These are phyloP conservation scores for Oxycera nigricornis DNA, from an alignment of 2,888 invertebrate species.

Conservation along the genomic window DNA sequence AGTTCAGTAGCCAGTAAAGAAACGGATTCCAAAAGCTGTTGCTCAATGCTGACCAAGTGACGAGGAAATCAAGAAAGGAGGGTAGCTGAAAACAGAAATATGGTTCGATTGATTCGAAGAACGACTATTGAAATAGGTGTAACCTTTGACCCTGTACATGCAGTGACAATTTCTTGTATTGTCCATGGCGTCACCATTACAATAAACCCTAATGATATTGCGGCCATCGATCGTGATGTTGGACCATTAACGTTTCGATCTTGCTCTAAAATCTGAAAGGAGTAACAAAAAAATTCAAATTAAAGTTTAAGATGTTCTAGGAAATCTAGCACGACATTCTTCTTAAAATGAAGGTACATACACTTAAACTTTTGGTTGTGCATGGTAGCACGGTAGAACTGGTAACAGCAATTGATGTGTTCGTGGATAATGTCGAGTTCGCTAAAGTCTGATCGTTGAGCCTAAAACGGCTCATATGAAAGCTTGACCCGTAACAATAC, in stretches of 20 bases:
- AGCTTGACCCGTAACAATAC: slow-evolving; percentile 91
- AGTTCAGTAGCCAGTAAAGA: slow-evolving; percentile 86
- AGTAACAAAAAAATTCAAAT: background rate
- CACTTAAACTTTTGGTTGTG: slow-evolving; percentile 41
- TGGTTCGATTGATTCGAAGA: background rate
- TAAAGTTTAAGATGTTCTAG: background rate
- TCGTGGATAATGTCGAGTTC: slow-evolving; percentile 59
- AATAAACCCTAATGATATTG: slow-evolving; percentile 89
- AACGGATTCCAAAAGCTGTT: slow-evolving; percentile 93
- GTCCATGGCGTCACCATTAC: slow-evolving; percentile 92
- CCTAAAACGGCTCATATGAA: slow-evolving; percentile 84
- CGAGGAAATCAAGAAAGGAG: slow-evolving; percentile 80
- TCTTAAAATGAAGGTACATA: background rate
- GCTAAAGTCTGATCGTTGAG: slow-evolving; percentile 61
- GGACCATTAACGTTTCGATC: slow-evolving; percentile 75
- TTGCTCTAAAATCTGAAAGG: slow-evolving; percentile 53
- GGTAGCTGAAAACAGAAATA: slow-evolving; percentile 68
- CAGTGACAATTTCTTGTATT: slow-evolving; percentile 88
- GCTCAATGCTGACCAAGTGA: slow-evolving; percentile 86
- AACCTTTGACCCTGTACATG: slow-evolving; percentile 86
- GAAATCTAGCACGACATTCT: too few species aligned
- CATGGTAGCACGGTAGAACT: slow-evolving; percentile 34
- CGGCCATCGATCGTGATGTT: slow-evolving; percentile 88
- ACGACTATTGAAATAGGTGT: slow-evolving; percentile 31
- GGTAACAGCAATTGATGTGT: slow-evolving; percentile 40